These are phyloP conservation scores for Bothrops jararaca DNA, from an alignment of 2,113 vertebrate species.

Conservation along the genomic window DNA sequence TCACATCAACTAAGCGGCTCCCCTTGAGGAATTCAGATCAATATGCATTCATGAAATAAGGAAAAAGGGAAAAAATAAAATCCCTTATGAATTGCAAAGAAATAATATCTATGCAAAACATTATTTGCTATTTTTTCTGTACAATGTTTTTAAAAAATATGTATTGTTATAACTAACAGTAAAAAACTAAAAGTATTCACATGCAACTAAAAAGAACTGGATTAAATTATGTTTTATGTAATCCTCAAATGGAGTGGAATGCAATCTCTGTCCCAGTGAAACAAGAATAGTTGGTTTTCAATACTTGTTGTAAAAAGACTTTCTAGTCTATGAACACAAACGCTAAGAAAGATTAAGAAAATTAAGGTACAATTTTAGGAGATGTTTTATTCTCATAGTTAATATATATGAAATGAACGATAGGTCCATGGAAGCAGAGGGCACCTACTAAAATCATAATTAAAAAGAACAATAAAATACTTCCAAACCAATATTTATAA, in stretches of 20 bases:
- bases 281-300: rapidly evolving
- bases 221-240: background rate
- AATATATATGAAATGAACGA: background rate
- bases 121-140: background rate
- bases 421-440: background rate
- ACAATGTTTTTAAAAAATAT: background rate
- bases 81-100: background rate
- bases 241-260: background rate
- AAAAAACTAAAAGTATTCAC: background rate
- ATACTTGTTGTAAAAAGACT: background rate
- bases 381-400: background rate
- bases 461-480: background rate
- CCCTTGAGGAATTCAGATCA: conserved; percentile 3
- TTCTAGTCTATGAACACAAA: background rate
- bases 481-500: too few relatives aligned
- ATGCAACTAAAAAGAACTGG: background rate
- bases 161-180: background rate
- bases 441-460: background rate
- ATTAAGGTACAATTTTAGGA: background rate
- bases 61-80: background rate
- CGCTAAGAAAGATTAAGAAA: background rate
- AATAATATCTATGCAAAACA: background rate
- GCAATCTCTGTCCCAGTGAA: background rate
- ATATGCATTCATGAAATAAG: conserved; percentile 15
- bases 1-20: conserved; percentile 12